phyloP scores from a whole-genome alignment of 1,140 invertebrate genomes.

The Atopsyche davidsoni region DNA sequence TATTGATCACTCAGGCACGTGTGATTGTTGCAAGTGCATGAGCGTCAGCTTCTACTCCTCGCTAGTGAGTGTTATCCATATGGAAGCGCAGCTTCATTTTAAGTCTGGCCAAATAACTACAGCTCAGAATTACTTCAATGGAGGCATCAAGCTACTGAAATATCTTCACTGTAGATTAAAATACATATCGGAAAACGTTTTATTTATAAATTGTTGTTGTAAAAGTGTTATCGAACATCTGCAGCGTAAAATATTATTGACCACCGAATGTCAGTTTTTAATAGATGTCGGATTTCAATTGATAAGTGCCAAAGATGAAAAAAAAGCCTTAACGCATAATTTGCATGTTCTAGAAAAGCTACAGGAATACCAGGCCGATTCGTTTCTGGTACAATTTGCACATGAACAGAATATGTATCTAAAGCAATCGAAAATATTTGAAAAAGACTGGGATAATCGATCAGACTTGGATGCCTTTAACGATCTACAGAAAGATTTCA shows the following conservation, averaged over 20 bases:
- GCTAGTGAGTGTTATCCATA: constrained; percentile 6
- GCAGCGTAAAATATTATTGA: constrained; percentile 7
- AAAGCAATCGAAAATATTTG: constrained; percentile 16
- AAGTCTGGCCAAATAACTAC: constrained; percentile 16
- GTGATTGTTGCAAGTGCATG: constrained; percentile 22
- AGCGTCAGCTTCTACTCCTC: constrained; percentile 12
- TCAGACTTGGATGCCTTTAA: constrained; percentile 7
- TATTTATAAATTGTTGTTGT: constrained; percentile 7
- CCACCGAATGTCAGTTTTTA: constrained; percentile 17
- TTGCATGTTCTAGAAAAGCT: constrained; percentile 6
- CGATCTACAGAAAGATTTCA: constrained; percentile 15
- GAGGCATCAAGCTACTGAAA: constrained; percentile 19
- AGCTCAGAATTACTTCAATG: constrained; percentile 19
- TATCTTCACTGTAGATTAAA: constrained; percentile 1
- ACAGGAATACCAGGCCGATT: background rate
- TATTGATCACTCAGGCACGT: constrained; percentile 14
- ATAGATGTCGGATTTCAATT: constrained; percentile 16
- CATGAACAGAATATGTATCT: constrained; percentile 24
- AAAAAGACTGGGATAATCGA: constrained; percentile 11
- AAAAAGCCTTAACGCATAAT: constrained; percentile 19
- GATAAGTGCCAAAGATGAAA: constrained; percentile 19
- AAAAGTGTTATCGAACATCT: constrained; percentile 4
- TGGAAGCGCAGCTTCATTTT: constrained; percentile 20
- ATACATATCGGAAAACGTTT: background rate
- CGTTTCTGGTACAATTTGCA: constrained; percentile 14